A percentile compares a stretch with the other conserved stretches of the same genome.
Conservation (phyloP, 37 sponge, comb jelly and placozoan species). For the Oscarella lobularis region DNA sequence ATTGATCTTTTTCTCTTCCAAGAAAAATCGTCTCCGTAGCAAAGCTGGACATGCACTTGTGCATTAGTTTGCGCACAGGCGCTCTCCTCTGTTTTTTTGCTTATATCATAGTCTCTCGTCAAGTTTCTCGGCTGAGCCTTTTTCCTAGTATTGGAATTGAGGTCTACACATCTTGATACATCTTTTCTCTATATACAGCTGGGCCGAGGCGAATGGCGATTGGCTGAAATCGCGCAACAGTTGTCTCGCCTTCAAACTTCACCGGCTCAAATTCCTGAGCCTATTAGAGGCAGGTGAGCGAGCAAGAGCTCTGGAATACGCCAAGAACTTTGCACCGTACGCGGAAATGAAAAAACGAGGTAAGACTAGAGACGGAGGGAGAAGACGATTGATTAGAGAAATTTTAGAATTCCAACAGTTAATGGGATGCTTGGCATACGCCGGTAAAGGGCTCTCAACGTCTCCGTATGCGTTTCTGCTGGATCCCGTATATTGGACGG, state of each 20-base stretch:
- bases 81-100: too few species aligned
- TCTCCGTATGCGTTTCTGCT: slow-evolving; percentile 65
- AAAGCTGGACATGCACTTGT: too few species aligned
- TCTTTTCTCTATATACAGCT: slow-evolving; percentile 12
- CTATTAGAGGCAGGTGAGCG: slow-evolving; percentile 21
- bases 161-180: neutral
- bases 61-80: too few species aligned
- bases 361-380: too few species aligned
- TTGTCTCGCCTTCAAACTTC: slow-evolving; percentile 55
- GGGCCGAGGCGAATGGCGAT: slow-evolving; percentile 34
- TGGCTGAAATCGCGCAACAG: slow-evolving; percentile 29
- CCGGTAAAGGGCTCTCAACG: slow-evolving; percentile 33
- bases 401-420: slow-evolving; percentile 63
- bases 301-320: slow-evolving; percentile 42
- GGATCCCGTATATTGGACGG: slow-evolving; percentile 65
- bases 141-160: neutral
- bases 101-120: too few species aligned
- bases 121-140: neutral
- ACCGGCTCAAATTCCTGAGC: slow-evolving; percentile 53
- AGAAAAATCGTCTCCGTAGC: too few species aligned
- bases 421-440: slow-evolving; percentile 66
- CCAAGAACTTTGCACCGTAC: slow-evolving; percentile 47
- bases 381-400: too few species aligned
- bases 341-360: too few species aligned
- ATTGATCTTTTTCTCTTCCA: too few species aligned